phyloP scores from a whole-genome alignment of 2,888 invertebrate species.

The Eretmocerus hayati region DNA sequence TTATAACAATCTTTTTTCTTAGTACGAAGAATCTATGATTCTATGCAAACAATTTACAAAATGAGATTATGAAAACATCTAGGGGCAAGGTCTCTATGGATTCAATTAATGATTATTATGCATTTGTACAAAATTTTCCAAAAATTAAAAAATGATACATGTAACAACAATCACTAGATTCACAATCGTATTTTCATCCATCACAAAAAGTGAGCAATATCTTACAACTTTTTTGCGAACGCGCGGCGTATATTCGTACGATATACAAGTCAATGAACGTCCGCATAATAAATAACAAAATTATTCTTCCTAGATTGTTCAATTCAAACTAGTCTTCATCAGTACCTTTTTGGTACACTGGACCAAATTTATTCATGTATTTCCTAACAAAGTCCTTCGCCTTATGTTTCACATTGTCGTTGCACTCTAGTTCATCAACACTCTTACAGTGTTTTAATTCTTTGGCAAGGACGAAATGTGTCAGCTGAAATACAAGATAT shows the following conservation, averaged over 20 bases:
- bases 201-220: slow-evolving; percentile 22
- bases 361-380: slow-evolving; percentile 92
- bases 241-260: slow-evolving; percentile 9
- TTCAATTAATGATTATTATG: slow-evolving; percentile 19
- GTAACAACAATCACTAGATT: slow-evolving; percentile 19
- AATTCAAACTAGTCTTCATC: slow-evolving; percentile 51
- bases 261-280: slow-evolving; percentile 12
- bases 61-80: slow-evolving; percentile 21
- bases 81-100: slow-evolving; percentile 18
- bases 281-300: slow-evolving; percentile 21
- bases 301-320: slow-evolving; percentile 16
- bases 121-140: slow-evolving; percentile 23
- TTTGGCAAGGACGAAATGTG: slow-evolving; percentile 91
- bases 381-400: slow-evolving; percentile 91
- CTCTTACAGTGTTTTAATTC: slow-evolving; percentile 86
- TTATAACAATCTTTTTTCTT: slow-evolving; percentile 20
- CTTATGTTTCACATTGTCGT: slow-evolving; percentile 88
- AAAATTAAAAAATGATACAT: slow-evolving; percentile 22
- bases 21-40: slow-evolving; percentile 14
- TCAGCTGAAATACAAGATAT: slow-evolving; percentile 59
- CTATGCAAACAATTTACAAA: slow-evolving; percentile 21
- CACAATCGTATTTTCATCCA: slow-evolving; percentile 20
- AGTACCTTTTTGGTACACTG: slow-evolving; percentile 64
- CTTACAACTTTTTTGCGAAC: slow-evolving; percentile 21
- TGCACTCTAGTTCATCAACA: slow-evolving; percentile 78